These are phyloP conservation scores for Polydrusus tereticollis DNA, from an alignment of 2,888 invertebrate genomes.

Conservation along the genomic window DNA sequence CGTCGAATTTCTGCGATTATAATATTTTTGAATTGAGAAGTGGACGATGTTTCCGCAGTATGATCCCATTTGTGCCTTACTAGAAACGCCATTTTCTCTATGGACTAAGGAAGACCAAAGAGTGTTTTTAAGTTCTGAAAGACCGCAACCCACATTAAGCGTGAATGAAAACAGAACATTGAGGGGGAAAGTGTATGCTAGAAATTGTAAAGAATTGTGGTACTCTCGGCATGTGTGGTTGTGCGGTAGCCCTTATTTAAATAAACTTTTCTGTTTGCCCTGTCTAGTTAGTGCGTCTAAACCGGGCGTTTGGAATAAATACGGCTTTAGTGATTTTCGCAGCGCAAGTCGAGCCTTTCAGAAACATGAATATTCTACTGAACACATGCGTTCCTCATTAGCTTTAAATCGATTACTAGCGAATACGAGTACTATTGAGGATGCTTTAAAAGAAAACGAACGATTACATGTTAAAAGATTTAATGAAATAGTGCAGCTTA, in stretches of 20 bases:
- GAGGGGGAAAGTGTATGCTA: conserved; percentile 9
- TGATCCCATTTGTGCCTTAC: conserved; percentile 6
- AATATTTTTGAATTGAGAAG: no score
- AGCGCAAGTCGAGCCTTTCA: conserved; percentile 3
- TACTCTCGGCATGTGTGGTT: conserved; percentile 19
- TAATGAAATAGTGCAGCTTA: conserved; percentile 30
- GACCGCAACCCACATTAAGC: not conserved
- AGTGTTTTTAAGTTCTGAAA: conserved; percentile 10
- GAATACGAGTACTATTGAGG: conserved; percentile 10
- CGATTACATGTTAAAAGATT: conserved; percentile 20
- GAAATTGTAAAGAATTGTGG: conserved; percentile 10
- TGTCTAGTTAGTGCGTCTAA: conserved; percentile 15
- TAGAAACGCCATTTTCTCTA: conserved; percentile 17
- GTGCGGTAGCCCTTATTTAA: conserved; percentile 17
- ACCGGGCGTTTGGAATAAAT: conserved; percentile 2
- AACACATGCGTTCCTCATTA: conserved; percentile 18
- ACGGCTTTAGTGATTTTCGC: conserved; percentile 15
- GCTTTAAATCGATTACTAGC: conserved; percentile 2
- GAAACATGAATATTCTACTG: conserved; percentile 18
- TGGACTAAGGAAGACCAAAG: no score
- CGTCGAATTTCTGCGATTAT: no score
- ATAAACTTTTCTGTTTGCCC: conserved; percentile 29
- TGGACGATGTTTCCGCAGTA: conserved; percentile 5
- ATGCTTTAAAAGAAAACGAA: conserved; percentile 22
- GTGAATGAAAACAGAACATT: not conserved